Evolutionary conservation across 1,140 invertebrate species (phyloP), one percentile per base, ranked within the genome.

Genomic region (Sycophaga agraensis): DNA sequence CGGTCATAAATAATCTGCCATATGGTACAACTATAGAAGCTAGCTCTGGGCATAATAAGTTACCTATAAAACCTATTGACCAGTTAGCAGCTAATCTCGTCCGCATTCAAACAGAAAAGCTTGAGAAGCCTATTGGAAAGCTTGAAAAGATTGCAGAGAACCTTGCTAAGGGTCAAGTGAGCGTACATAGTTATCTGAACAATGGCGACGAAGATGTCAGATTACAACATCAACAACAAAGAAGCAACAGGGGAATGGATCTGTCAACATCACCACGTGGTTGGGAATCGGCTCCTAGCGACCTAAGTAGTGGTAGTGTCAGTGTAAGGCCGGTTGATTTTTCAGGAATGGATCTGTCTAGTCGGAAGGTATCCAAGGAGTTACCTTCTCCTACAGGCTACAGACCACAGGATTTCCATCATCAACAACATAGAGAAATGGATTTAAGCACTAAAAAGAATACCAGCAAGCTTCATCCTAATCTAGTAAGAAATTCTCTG

Each of bases 101-200:
- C 0, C 70, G 73, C 4, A 74, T 78, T 39, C 79, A 80, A 45
- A 67, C 76, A 0, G 77, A 79, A 37, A 79, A 79, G 49, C 49
- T 77, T 2, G 79, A 78, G 9, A 81, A 80, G 7, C 72, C 77
- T 1, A 71, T 66, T 0, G 80, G 78, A 28, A 75, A 76, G 1
- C 51, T 79, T 6, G 79, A 81, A 5, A 79, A 80, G 40, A 81
- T 81, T 19, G 79, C 78, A 0, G 76, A 81, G 39, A 78, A 76
- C 51, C 48, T 81, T 19, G 78, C 79, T 0, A 72, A 76, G 3
- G 72, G 73, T 35, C 71, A 70, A 22, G 39, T 66, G 1, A 64
- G 65, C 31, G 66, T 66, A 14, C 46, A 40, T 16, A 35, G 45
- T 12, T 21, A 40, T 0, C 21, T 68, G 17, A 21, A 49, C 0